Base-by-base conservation (phyloP, 2,888 invertebrate genomes). In the Sphinx pinastri region DNA sequence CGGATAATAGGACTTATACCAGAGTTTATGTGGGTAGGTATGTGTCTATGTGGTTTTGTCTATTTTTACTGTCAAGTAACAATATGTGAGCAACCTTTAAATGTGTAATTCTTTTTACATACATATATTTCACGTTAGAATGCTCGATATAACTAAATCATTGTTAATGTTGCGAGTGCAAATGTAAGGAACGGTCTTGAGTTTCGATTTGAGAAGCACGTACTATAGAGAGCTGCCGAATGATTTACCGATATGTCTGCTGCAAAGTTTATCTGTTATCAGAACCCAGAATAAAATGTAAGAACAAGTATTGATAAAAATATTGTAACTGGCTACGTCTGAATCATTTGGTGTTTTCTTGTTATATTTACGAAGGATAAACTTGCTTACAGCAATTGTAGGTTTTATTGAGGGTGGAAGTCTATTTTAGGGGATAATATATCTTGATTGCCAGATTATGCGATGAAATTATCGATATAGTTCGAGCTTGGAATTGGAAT, bases 141-240 rank as follows among this genome's bases (percentile, higher is more conserved):
- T 63, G 19, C 49, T 49, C 63, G 6, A 49, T 19, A 63, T 47
- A 19, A 63, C 63, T 63, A 63, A 47, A 60, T 60, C 45, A 45
- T 63, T 47, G 49, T 63, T 49, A 63, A 63, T 49, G 49, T 63
- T 63, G 5, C 63, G 19, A 49, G 49, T 49, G 49, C 47, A 25
- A 63, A 63, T 12, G 19, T 63, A 47, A 63, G 60, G 16, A 63
- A 63, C 49, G 49, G 47, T 63, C 63, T 19, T 13, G 49, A 63
- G 49, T 63, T 63, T 47, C 63, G 60, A 63, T 63, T 58, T 13
- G 63, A 63, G 49, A 2, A 49, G 63, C 63, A 63, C 63, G 63
- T 63, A 19, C 63, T 63, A 49, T 49, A 19, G 19, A 49, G 19
- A 63, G 19, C 19, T 49, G 49, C 7, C 19, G 13, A 63, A 63